phyloP scores from a whole-genome alignment of 1,140 invertebrate species.

The Protaetia brevitarsis region DNA sequence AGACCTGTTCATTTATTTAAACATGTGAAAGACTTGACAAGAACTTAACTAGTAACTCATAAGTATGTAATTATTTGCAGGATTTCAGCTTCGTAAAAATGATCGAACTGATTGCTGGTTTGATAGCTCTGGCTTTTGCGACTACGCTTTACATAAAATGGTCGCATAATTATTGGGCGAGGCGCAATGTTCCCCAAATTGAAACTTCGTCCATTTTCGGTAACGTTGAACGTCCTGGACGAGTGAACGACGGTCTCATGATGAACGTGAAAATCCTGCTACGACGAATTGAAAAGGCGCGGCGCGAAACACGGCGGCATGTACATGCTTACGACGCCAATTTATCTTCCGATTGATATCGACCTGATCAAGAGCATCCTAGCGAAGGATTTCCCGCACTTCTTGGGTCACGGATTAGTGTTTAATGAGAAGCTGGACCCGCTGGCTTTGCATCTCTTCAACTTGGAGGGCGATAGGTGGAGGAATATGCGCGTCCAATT shows the following conservation, averaged over 20 bases:
- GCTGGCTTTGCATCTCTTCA: constrained; percentile 51
- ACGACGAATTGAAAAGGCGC: background rate
- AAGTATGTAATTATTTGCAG: too few relatives aligned
- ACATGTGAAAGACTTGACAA: too few relatives aligned
- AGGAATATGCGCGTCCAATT: constrained; percentile 48
- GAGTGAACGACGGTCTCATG: background rate
- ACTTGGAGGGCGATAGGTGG: constrained; percentile 48
- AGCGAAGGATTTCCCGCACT: constrained; percentile 52
- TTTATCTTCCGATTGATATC: constrained; percentile 44
- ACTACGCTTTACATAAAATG: constrained; percentile 22
- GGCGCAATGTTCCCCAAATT: constrained; percentile 23
- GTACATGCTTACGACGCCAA: background rate
- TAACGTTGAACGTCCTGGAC: constrained; percentile 32
- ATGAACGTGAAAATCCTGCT: background rate
- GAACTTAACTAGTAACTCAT: too few relatives aligned
- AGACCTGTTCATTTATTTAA: too few relatives aligned
- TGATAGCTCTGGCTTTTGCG: background rate
- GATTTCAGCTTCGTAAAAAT: background rate
- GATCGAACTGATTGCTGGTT: background rate
- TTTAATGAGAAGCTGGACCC: constrained; percentile 48
- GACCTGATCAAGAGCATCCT: constrained; percentile 54
- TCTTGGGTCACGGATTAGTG: constrained; percentile 48
- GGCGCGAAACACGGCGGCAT: background rate
- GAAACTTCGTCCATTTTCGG: constrained; percentile 29
- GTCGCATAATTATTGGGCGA: constrained; percentile 27